Percentiles rank a stretch among this genome's conserved stretches.
These are phyloP conservation scores for Melanaphis sacchari DNA, from an alignment of 1,140 invertebrate genomes.

Conservation along the genomic window DNA sequence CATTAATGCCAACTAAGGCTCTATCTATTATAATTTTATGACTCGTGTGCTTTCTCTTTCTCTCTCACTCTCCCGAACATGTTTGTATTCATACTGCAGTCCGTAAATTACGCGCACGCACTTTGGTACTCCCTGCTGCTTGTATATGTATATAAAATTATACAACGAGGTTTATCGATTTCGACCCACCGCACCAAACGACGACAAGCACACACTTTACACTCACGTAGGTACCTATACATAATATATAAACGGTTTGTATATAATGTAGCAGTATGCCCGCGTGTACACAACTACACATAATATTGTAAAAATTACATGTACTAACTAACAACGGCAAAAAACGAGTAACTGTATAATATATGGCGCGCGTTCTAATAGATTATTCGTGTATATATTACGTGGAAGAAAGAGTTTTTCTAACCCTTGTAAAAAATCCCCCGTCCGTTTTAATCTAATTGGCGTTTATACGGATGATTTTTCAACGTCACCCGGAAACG, in stretches of 20 bases:
- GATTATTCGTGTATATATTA: neutral
- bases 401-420: neutral
- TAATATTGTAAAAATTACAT: neutral
- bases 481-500: neutral
- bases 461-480: neutral
- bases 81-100: neutral
- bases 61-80: neutral
- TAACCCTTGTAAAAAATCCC: neutral
- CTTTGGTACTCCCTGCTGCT: neutral
- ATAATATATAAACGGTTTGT: neutral
- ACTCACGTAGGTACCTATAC: neutral
- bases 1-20: neutral
- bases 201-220: neutral
- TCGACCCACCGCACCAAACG: neutral
- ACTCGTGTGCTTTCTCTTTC: neutral
- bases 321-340: neutral
- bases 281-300: neutral
- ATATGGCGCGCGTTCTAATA: neutral
- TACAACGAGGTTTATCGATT: slow-evolving; percentile 30
- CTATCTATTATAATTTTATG: neutral
- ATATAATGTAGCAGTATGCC: neutral
- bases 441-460: neutral
- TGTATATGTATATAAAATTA: neutral
- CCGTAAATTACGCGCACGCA: neutral
- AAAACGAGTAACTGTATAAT: neutral